Evolutionary conservation across 53 echinoderm and acorn worm genomes (phyloP).

Genomic region (Luidia sarsii): DNA sequence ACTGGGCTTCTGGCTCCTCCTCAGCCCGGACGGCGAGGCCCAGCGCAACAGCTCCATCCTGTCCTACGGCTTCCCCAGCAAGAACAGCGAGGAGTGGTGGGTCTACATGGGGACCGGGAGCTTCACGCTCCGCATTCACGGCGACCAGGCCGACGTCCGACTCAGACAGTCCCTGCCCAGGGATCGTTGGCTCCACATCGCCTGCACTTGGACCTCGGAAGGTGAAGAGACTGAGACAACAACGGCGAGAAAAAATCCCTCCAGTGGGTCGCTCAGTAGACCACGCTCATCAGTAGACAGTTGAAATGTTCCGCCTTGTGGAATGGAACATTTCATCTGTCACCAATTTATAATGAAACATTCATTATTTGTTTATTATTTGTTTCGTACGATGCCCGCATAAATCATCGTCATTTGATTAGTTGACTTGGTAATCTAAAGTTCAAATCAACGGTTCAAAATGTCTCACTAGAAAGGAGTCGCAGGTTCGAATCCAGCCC

Average conservation of each 20-base stretch:
- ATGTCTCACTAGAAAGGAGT: too few relatives aligned
- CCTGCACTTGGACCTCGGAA: slow-evolving; percentile 60
- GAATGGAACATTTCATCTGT: too few relatives aligned
- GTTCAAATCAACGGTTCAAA: too few relatives aligned
- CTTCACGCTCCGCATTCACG: slow-evolving; percentile 37
- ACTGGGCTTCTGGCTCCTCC: slow-evolving; percentile 80
- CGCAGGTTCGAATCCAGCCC: too few relatives aligned
- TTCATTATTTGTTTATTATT: neutral
- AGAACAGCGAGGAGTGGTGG: slow-evolving; percentile 50
- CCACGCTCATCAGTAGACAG: too few relatives aligned
- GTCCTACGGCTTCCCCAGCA: slow-evolving; percentile 64
- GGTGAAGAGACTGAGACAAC: slow-evolving; percentile 21
- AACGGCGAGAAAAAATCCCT: too few relatives aligned
- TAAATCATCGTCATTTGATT: too few relatives aligned
- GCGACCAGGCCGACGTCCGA: neutral
- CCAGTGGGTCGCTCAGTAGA: too few relatives aligned
- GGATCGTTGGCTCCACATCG: slow-evolving; percentile 71
- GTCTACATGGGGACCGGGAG: slow-evolving; percentile 52
- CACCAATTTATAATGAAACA: too few relatives aligned
- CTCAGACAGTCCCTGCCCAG: slow-evolving; percentile 18
- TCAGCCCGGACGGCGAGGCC: slow-evolving; percentile 28
- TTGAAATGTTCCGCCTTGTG: too few relatives aligned
- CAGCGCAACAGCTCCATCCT: slow-evolving; percentile 63
- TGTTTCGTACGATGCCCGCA: too few relatives aligned
- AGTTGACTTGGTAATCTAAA: too few relatives aligned